A percentile compares a stretch with the other conserved stretches of the same genome.
Conservation (phyloP, 37 sponge, comb jelly and placozoan genomes). For the Axinella damicornis region DNA sequence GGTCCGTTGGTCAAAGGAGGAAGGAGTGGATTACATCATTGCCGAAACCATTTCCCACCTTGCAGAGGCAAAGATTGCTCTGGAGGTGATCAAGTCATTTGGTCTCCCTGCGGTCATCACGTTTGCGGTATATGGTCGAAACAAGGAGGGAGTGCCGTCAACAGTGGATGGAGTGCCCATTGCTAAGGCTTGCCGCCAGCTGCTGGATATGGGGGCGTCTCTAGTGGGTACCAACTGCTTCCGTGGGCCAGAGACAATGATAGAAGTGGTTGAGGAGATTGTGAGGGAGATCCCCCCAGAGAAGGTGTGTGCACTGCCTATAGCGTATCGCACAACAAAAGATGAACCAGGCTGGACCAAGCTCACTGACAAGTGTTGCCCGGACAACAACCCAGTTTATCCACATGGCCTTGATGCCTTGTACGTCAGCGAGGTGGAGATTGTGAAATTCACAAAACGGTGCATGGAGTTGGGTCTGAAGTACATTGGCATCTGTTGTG, state of each 20-base stretch:
- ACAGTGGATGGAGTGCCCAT: conserved; percentile 26
- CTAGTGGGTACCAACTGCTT: conserved; percentile 48
- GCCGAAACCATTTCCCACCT: conserved; percentile 30
- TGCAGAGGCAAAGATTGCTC: conserved; percentile 45
- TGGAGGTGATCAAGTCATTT: conserved; percentile 33
- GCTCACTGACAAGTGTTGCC: conserved; percentile 24
- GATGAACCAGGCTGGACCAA: conserved; percentile 9
- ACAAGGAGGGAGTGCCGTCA: neutral
- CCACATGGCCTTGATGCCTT: too few relatives aligned
- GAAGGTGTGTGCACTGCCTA: too few relatives aligned
- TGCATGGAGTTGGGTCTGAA: conserved; percentile 19
- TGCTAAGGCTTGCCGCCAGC: conserved; percentile 21
- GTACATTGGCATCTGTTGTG: conserved; percentile 64
- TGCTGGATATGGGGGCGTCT: conserved; percentile 29
- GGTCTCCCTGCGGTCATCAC: conserved; percentile 26
- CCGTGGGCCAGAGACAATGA: conserved; percentile 33
- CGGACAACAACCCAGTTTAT: too few relatives aligned
- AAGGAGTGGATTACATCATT: conserved; percentile 56
- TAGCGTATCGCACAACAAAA: conserved; percentile 52
- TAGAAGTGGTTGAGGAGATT: conserved; percentile 41
- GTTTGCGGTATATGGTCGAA: neutral
- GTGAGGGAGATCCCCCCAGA: conserved; percentile 18
- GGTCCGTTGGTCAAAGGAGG: conserved; percentile 44
- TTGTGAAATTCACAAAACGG: conserved; percentile 23
- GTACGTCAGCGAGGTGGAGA: too few relatives aligned